Base-by-base conservation (phyloP, 2,797 vertebrate species). In the Hoplostethus atlanticus region DNA sequence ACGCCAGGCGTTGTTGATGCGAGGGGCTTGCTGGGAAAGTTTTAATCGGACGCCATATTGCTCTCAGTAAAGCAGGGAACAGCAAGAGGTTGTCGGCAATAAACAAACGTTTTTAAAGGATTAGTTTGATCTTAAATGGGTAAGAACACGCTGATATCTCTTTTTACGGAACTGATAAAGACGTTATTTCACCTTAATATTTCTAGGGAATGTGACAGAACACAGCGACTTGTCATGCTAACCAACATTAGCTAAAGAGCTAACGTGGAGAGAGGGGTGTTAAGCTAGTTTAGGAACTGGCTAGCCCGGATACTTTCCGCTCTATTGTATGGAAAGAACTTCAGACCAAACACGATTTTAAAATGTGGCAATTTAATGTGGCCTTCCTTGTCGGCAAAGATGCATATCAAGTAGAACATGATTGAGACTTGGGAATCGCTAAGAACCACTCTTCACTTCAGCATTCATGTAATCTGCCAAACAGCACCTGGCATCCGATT, bases 21-120 rank as follows among this genome's bases (percentile, higher is more conserved):
- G 68, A 71, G 50, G 71, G 64, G 89, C 57, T 57, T 82, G 38
- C 67, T 88, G 89, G 90, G 89, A 88, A 84, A 78, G 57, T 76
- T 80, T 73, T 65, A 48, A 54, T 40, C n/a, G 31, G 71, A 64
- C 92, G 92, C 92, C 92, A 93, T 93, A 91, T 93, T 93, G 84
- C 75, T 73, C 54, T 74, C 50, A 57, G 54, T 73, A 72, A 52
- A 55, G 34, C 52, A 51, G 64, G 57, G 50, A 12, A 65, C 15
- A 61, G 34, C 21, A 38, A 9, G n/a, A 81, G 80, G 47, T 71
- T 81, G 67, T 44, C 67, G 46, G 17, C 71, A 62, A 64, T 52
- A 67, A 80, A 68, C 11, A 68, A 12, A 55, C 21, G 8, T 5
- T 9, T 36, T 8, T 36, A 12, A 9, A 38, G 80, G 78, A 74